Percentiles rank a stretch among this genome's conserved stretches.
phyloP scores from a whole-genome alignment of 1,140 invertebrate genomes.

The Eriocheir sinensis region DNA sequence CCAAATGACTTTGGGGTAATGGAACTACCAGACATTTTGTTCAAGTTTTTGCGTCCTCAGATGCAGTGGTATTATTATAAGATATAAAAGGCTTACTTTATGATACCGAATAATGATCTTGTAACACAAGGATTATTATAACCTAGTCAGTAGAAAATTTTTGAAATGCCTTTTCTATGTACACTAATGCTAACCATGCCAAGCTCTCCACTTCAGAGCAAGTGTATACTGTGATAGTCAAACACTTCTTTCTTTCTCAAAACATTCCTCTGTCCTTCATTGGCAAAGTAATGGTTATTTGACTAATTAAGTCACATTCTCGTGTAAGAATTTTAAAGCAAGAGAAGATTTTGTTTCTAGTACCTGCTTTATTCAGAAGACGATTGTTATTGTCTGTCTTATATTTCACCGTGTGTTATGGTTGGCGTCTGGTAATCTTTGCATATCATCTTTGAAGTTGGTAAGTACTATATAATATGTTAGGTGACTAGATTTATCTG shows the following conservation, averaged over 20 bases:
- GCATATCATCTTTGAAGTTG: not conserved
- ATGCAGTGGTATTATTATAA: slow-evolving; percentile 25
- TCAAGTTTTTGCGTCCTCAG: slow-evolving; percentile 47
- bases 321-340: not conserved
- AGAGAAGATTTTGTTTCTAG: not conserved
- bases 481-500: not conserved
- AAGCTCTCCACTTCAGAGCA: slow-evolving; percentile 29
- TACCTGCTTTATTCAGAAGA: not conserved
- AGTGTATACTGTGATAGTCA: slow-evolving; percentile 63
- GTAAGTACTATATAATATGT: not conserved
- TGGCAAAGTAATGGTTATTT: not conserved
- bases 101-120: slow-evolving; percentile 41
- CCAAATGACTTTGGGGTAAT: slow-evolving; percentile 43
- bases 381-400: not conserved
- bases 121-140: slow-evolving; percentile 32
- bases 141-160: slow-evolving; percentile 63
- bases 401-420: not conserved
- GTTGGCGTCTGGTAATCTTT: slow-evolving; percentile 31
- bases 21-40: not conserved
- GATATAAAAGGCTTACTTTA: slow-evolving; percentile 38
- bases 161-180: not conserved
- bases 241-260: slow-evolving; percentile 40
- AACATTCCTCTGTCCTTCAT: slow-evolving; percentile 58
- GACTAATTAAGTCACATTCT: not conserved
- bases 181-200: not conserved